These are phyloP conservation scores for Silurus asotus DNA, from an alignment of 2,113 vertebrate species.

Conservation along the genomic window DNA sequence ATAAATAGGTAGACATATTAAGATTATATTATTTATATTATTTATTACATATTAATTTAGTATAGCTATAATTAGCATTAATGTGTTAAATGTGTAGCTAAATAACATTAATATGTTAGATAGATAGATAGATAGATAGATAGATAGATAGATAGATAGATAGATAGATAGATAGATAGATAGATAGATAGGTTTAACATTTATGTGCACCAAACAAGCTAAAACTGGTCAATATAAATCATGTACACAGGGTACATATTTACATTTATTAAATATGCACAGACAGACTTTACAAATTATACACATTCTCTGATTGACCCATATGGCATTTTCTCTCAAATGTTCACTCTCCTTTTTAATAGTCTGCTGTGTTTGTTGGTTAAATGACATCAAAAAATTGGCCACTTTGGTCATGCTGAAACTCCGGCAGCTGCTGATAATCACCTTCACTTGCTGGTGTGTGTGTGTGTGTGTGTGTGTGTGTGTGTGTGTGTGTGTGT, in stretches of 20 bases:
- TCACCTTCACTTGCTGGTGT: slow-evolving; percentile 52
- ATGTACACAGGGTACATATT: not conserved
- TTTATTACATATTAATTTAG: too few relatives aligned
- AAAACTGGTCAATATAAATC: not conserved
- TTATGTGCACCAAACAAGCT: not conserved
- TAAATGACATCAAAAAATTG: slow-evolving; percentile 69
- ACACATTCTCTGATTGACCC: slow-evolving; percentile 4
- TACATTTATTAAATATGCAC: slow-evolving; percentile 24
- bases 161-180: not conserved
- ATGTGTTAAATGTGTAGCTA: too few relatives aligned
- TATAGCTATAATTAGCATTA: too few relatives aligned
- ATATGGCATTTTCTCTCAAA: slow-evolving; percentile 1
- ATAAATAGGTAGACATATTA: too few relatives aligned
- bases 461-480: slow-evolving; percentile 27
- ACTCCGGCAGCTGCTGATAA: slow-evolving; percentile 78
- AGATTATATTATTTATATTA: too few relatives aligned
- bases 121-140: not conserved
- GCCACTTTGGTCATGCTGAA: slow-evolving; percentile 62
- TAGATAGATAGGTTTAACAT: not conserved
- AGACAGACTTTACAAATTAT: not conserved
- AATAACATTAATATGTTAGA: too few relatives aligned
- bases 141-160: not conserved
- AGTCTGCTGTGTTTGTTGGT: slow-evolving; percentile 75
- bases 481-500: not conserved
- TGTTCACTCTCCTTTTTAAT: slow-evolving; percentile 58